phyloP scores from a whole-genome alignment of 2,797 vertebrate species.

The Halcyon leucocephala region DNA sequence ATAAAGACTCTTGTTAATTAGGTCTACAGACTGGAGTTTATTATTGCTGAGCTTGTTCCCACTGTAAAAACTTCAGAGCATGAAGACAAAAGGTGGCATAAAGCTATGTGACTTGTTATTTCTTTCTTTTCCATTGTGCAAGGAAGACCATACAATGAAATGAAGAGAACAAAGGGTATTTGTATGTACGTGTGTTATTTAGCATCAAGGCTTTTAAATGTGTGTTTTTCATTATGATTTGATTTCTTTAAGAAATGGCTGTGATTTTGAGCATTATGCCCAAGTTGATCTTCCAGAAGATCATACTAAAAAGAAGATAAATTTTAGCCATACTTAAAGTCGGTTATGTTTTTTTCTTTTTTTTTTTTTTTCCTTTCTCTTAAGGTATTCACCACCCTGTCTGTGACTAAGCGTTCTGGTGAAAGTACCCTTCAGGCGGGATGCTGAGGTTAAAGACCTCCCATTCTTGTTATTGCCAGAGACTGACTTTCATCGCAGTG shows the following conservation, averaged over 20 bases:
- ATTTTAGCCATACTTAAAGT: not conserved
- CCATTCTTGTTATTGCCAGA: slow-evolving; percentile 76
- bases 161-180: not conserved
- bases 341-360: not conserved
- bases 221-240: not conserved
- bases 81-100: not conserved
- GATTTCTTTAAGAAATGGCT: not conserved
- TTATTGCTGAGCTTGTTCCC: not conserved
- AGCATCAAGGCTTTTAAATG: not conserved
- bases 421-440: slow-evolving; percentile 72
- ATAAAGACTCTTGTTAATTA: not conserved
- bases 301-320: not conserved
- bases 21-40: not conserved
- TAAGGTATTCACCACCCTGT: slow-evolving; percentile 83
- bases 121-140: not conserved
- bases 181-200: not conserved
- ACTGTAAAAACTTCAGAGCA: not conserved
- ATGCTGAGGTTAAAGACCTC: slow-evolving; percentile 87
- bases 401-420: slow-evolving; percentile 82
- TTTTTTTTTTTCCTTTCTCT: not conserved
- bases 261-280: not conserved
- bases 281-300: not conserved
- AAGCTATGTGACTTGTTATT: not conserved
- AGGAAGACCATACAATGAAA: not conserved
- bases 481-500: not conserved